Evolutionary conservation across 2,113 vertebrate genomes (phyloP).

Genomic region (Cephalopterus ornatus): DNA sequence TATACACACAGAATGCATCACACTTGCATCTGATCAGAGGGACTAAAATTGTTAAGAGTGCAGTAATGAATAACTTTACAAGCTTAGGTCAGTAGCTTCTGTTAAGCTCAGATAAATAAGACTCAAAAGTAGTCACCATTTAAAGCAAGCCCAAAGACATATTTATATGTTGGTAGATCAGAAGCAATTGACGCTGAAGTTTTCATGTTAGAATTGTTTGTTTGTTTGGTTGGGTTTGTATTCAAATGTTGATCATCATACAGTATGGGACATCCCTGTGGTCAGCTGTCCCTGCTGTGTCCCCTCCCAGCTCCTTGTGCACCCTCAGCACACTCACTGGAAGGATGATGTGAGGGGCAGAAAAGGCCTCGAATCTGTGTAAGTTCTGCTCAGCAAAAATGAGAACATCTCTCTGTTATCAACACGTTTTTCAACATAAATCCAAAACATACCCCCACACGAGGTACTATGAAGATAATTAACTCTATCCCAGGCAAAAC

Average conservation of each 20-base stretch:
- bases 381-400: background rate
- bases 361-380: background rate
- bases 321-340: background rate
- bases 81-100: background rate
- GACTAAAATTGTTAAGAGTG: background rate
- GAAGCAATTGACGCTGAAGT: background rate
- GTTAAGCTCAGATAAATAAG: background rate
- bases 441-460: background rate
- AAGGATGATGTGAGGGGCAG: background rate
- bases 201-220: background rate
- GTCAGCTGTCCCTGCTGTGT: background rate
- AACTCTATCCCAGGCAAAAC: background rate
- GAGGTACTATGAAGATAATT: background rate
- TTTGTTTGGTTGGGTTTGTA: background rate
- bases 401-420: background rate
- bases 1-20: background rate
- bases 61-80: background rate
- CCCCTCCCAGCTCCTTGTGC: background rate
- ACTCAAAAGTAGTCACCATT: background rate
- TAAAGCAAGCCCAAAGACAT: background rate
- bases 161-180: background rate
- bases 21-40: background rate
- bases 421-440: background rate
- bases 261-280: background rate
- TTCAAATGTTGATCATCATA: background rate